A percentile compares a stretch with the other conserved stretches of the same genome.
Evolutionary conservation across 2,797 vertebrate species (phyloP).

Genomic region (Phalanger gymnotis): DNA sequence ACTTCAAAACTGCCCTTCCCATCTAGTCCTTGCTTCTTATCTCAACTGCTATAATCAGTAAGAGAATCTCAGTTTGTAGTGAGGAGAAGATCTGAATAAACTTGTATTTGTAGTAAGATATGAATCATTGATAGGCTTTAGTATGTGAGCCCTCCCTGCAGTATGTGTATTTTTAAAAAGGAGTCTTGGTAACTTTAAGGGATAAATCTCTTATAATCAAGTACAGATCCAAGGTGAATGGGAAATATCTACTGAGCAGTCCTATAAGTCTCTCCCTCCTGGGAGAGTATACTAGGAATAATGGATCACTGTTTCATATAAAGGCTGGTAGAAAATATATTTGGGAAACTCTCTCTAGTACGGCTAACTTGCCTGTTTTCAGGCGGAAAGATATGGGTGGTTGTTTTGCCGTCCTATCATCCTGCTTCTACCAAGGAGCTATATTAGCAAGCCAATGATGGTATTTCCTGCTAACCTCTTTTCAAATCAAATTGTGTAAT

Average conservation of each 20-base stretch:
- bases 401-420: not conserved
- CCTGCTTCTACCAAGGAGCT: not conserved
- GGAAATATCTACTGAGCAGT: not conserved
- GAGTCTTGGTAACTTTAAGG: not conserved
- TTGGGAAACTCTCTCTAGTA: not conserved
- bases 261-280: not conserved
- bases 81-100: not conserved
- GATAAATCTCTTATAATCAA: not conserved
- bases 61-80: not conserved
- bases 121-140: not conserved
- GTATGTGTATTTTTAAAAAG: not conserved
- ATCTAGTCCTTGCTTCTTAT: not conserved
- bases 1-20: not conserved
- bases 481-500: conserved; percentile 41
- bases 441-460: conserved; percentile 4
- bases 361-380: not conserved
- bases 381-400: not conserved
- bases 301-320: not conserved
- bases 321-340: not conserved
- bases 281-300: not conserved
- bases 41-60: not conserved
- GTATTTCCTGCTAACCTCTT: conserved; percentile 39
- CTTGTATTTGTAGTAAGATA: not conserved
- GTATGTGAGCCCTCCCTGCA: not conserved
- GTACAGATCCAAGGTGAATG: not conserved